Conservation (phyloP, 64 coral and sea anemone species). For the Exaiptasia diaphana region DNA sequence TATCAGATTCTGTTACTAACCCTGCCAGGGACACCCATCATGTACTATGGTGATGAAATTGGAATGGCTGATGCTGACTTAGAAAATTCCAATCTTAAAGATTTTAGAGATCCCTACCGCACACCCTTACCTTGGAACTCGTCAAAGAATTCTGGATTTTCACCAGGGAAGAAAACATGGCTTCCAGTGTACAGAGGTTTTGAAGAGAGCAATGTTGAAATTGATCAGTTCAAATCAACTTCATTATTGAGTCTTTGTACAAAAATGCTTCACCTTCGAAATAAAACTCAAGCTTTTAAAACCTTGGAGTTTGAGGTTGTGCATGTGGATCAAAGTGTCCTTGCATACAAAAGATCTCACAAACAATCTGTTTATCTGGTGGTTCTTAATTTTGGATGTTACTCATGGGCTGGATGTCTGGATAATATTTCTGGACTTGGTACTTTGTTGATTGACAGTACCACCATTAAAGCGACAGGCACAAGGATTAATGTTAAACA, state of each 20-base stretch:
- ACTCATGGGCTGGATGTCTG: conserved; percentile 24
- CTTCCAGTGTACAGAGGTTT: conserved; percentile 34
- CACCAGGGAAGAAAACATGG: conserved; percentile 31
- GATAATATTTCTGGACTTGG: conserved; percentile 41
- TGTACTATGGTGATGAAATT: conserved; percentile 95
- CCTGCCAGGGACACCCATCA: conserved; percentile 84
- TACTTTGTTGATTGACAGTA: conserved; percentile 52
- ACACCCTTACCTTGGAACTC: conserved; percentile 75
- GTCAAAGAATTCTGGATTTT: conserved; percentile 54
- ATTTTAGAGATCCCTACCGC: conserved; percentile 57
- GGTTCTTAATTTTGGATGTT: conserved; percentile 65
- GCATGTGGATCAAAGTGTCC: conserved; percentile 37
- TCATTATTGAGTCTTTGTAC: conserved; percentile 58
- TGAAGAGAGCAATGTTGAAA: conserved; percentile 55
- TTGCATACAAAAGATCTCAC: conserved; percentile 53
- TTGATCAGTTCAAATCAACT: conserved; percentile 21
- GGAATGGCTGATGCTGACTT: conserved; percentile 75
- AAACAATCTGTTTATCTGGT: conserved; percentile 6
- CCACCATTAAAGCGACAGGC: conserved; percentile 54
- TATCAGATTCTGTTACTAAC: conserved; percentile 74
- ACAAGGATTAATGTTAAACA: neutral
- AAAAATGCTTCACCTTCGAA: conserved; percentile 54
- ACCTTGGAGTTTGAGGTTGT: conserved; percentile 59
- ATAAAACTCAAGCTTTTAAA: conserved; percentile 23
- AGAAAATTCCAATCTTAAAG: conserved; percentile 12